Base-by-base conservation (phyloP, 2,797 vertebrate species). In the Tauraco hartlaubi region DNA sequence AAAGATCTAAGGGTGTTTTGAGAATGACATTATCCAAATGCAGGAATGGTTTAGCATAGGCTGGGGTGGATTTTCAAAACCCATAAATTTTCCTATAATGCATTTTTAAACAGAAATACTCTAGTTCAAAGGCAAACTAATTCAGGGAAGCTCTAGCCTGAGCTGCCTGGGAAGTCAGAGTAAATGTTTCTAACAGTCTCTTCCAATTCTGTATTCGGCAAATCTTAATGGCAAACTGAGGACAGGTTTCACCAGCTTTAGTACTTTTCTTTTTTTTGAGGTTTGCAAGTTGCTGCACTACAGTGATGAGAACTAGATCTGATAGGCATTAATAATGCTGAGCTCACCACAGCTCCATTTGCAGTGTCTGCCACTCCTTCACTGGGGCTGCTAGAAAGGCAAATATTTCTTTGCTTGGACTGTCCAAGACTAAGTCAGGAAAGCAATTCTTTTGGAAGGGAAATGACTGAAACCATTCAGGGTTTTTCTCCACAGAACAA, bases 171-270 rank as follows among this genome's bases (percentile, higher is more conserved):
- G 67, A 93, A 94, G 20, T 59, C 81, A 92, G 43, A 67, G 23
- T 56, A 74, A 84, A 64, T 69, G 69, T n/a, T 55, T 83, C 1
- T 64, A 72, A 81, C 61, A 88, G 16, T 62, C 31, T 84, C 33
- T 86, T 79, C 92, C 81, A 51, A 58, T 66, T 66, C 74, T 18
- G 10, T 43, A 22, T 76, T 85, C 2, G 11, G 46, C 28, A 86
- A 90, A 95, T 90, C 74, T 95, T 72, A 94, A 86, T 67, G 80
- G 88, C 91, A 94, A 95, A 95, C 87, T 3, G 6, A 85, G 91
- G 78, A 94, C 94, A 91, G 89, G 93, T 96, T 97, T 89, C 64
- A 87, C 91, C 67, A 73, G 88, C 75, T 94, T 95, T 49, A 79
- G 43, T 54, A 63, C 33, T 26, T 61, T 75, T 55, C n/a, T 85